Base-by-base conservation (phyloP, 1,140 invertebrate genomes). In the Mizuhopecten yessoensis region DNA sequence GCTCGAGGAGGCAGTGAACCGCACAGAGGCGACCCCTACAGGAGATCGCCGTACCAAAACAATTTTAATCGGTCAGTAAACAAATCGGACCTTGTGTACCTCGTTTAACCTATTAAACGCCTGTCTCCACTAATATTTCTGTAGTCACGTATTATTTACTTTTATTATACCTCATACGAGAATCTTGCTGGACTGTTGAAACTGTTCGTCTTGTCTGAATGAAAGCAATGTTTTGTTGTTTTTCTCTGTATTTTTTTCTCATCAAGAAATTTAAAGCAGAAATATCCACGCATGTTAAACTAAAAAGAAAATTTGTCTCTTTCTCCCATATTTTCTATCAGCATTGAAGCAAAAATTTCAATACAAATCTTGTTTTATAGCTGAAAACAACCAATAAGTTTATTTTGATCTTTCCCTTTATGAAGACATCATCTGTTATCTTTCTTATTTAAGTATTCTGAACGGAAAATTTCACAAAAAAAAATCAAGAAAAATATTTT, bases 51-150 rank as follows among this genome's bases (percentile, higher is more conserved):
- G 29, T 75, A 75, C 57, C 57, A n/a, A 29, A 75, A 75, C 57
- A 29, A 5, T 75, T 75, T 75, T 13, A 75, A 5, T 75, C 57
- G 57, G 57, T 75, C 57, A 75, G 57, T 75, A 75, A 75, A 75
- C 57, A 75, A 75, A 75, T n/a, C 57, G 23, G 57, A 75, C 29
- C 57, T 75, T 75, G 57, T 75, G 23, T 75, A 75, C n/a, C 57
- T 75, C 29, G 57, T 75, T 5, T 75, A 29, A 75, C 57, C 45
- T 29, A 75, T 75, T 29, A 75, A 75, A 75, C n/a, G n/a, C 57
- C 29, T 75, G 57, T n/a, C 29, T 75, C 23, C 57, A 75, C 57
- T 75, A 75, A n/a, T 29, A 75, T 9, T 29, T 75, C 23, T n/a
- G 29, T n/a, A 29, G 57, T 75, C 57, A 75, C 29, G 57, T 75